Base-by-base conservation (phyloP, 1,140 invertebrate genomes). In the Nephotettix cincticeps region DNA sequence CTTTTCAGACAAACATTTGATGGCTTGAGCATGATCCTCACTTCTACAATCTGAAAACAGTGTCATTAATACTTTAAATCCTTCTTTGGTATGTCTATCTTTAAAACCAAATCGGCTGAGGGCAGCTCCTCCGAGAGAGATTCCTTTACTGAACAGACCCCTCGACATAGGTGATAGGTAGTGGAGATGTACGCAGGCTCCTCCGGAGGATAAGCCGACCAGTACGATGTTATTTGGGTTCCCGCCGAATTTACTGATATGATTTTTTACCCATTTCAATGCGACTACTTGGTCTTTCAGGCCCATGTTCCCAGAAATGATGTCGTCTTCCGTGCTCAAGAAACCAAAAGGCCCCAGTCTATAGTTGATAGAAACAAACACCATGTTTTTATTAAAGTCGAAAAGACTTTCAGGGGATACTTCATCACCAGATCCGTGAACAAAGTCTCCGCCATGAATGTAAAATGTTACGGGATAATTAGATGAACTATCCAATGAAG, bases 221-320 rank as follows among this genome's bases (percentile, higher is more conserved):
- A 98, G 84, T 19, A 93, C 93, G 0, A 99, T 89, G 70, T 93
- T 92, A 21, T 89, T 84, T 0, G 90, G 83, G 75, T 96, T 89
- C 0, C 96, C 97, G n/a, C 93, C 93, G 78, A 99, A 98, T 47
- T 83, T 78, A 69, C 89, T 86, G 13, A 97, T 96, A 78, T 96
- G 96, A 54, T 88, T 88, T 78, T 92, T 89, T 0, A 98, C 87
- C 93, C 93, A 96, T 73, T 88, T 86, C 28, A 96, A 80, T 0
- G 94, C 93, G 4, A 94, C 90, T 43, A 94, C 86, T 83, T 97
- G 96, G 77, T 98, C 96, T 82, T 93, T 87, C 74, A 98, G 81
- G 0, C 96, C 97, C 76, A 89, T 93, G 81, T 99, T 99, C 13
- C 96, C 96, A 0, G 93, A 88, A 1, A 92, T 89, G 78, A 94